Evolutionary conservation across 2,797 vertebrate species (phyloP).

Genomic region (Myiothlypis coronata): DNA sequence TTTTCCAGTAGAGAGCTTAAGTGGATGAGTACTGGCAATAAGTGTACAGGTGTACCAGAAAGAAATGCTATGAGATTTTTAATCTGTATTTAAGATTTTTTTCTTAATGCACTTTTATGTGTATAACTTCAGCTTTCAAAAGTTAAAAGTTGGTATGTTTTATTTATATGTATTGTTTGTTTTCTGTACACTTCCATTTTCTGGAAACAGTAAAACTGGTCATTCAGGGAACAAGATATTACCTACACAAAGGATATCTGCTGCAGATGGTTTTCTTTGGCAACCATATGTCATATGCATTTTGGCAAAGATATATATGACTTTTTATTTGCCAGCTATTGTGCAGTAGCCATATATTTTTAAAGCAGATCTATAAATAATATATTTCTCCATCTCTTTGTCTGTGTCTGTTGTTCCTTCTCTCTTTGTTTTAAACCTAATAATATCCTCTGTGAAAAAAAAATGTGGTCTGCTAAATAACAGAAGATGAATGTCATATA

Average conservation of each 20-base stretch:
- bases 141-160: background rate
- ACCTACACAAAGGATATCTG: background rate
- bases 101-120: background rate
- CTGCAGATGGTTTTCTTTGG: slow-evolving; percentile 44
- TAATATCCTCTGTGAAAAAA: background rate
- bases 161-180: background rate
- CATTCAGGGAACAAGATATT: background rate
- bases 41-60: background rate
- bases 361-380: slow-evolving; percentile 15
- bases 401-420: background rate
- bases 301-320: slow-evolving; percentile 25
- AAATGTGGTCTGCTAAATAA: background rate
- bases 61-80: background rate
- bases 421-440: background rate
- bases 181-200: background rate
- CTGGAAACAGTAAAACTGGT: background rate
- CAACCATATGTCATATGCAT: background rate
- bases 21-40: background rate
- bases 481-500: background rate
- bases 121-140: background rate
- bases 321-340: slow-evolving; percentile 10
- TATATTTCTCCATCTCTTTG: background rate
- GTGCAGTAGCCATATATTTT: background rate
- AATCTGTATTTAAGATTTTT: background rate
- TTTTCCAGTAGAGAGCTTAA: background rate